phyloP scores from a whole-genome alignment of 2,888 invertebrate genomes.

The Clusia tigrina region DNA sequence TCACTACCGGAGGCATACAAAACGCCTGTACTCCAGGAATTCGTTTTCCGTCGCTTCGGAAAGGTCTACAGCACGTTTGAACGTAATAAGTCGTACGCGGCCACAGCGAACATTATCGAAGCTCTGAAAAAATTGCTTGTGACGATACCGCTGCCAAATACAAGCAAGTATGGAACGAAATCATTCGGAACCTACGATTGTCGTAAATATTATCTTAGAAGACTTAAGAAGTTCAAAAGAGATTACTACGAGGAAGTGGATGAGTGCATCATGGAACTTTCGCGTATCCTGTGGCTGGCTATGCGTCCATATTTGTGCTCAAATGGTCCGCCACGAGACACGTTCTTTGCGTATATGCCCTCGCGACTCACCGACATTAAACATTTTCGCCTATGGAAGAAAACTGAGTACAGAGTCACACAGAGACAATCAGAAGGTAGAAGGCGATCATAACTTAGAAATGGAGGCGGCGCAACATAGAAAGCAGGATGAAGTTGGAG shows the following conservation, averaged over 20 bases:
- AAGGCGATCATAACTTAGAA: too few relatives aligned
- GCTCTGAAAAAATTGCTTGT: conserved; percentile 30
- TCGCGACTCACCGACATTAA: conserved; percentile 26
- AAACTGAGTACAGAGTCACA: not conserved
- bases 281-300: conserved; percentile 47
- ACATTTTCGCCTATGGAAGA: not conserved
- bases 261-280: conserved; percentile 43
- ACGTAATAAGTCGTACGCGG: conserved; percentile 26
- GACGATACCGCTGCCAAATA: conserved; percentile 33
- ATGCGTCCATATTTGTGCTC: conserved; percentile 48
- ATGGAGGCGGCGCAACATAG: too few relatives aligned
- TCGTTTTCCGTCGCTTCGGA: conserved; percentile 53
- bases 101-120: conserved; percentile 38
- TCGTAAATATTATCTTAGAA: conserved; percentile 35
- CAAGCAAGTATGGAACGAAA: conserved; percentile 30
- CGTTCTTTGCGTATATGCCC: conserved; percentile 58
- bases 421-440: too few relatives aligned
- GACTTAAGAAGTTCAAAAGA: conserved; percentile 34
- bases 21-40: conserved; percentile 50
- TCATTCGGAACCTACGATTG: conserved; percentile 36
- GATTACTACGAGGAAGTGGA: conserved; percentile 40
- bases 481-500: too few relatives aligned
- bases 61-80: conserved; percentile 44
- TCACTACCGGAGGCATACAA: conserved; percentile 52
- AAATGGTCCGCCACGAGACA: conserved; percentile 36